Evolutionary conservation across 2,797 vertebrate genomes (phyloP), one percentile per base, ranked within the genome.

Genomic region (Mallotus villosus): DNA sequence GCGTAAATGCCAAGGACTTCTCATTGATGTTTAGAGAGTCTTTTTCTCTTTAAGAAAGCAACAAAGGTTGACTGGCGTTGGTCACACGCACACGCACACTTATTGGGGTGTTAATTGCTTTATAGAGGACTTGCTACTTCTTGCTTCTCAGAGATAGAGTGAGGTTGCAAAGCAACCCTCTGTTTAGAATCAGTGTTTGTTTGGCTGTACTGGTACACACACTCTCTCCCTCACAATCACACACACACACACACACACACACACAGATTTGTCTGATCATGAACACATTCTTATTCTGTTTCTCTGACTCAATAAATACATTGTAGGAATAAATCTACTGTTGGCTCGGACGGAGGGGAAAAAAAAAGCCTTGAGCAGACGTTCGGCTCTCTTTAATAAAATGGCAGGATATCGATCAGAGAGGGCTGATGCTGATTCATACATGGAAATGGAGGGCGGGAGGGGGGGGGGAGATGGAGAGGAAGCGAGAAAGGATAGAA

Each of bases 1-100:
- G 93, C 93, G 93, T 94, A 87, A 88, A 93, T 92, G 89, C 90
- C 95, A 95, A 96, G 94, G 95, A 94, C 94, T 95, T 96, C 95
- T 95, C 90, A 49, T 49, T 49, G 46, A 49, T 49, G 46, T 49
- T 49, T 49, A 49, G 46, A 16, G 46, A 11, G 17, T 58, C 19
- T 21, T 58, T 58, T 58, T 58, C 51, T n/a, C 55, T 3, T 58
- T 1, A 19, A 58, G 17, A 58, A 58, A 7, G 21, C 55, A 21
- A n/a, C 21, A 7, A 17, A 16, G 55, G 55, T 58, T 17, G 17
- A 58, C 14, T 58, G 2, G 16, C 3, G 16, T 11, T 49, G 46
- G 46, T 49, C 49, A 66, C 55, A 76, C 9, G 58, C 65, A 62
- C 24, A 66, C 4, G 77, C 21, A 25, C 22, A 46, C 58, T 49